phyloP scores from a whole-genome alignment of 1,140 invertebrate species.

The Achroia grisella region DNA sequence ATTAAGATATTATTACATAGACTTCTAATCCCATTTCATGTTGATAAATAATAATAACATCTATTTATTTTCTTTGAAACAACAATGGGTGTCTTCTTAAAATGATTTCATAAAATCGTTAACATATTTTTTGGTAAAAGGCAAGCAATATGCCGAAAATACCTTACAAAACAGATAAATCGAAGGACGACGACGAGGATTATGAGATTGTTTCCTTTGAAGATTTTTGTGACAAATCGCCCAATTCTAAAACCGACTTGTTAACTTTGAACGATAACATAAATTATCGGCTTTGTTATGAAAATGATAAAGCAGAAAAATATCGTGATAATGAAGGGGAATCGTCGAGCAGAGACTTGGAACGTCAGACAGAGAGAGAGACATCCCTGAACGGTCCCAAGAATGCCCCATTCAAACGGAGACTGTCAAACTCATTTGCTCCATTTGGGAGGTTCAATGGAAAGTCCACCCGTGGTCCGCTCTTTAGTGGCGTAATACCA shows the following conservation, averaged over 20 bases:
- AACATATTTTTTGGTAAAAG: no score
- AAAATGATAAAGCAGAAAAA: conserved; percentile 49
- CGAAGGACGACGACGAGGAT: conserved; percentile 53
- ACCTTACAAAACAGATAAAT: conserved; percentile 62
- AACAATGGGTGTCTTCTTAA: no score
- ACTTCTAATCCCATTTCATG: no score
- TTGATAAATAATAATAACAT: no score
- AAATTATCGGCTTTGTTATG: conserved; percentile 68
- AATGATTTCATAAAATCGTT: no score
- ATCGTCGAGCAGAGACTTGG: conserved; percentile 44
- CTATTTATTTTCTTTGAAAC: no score
- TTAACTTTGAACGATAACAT: conserved; percentile 71
- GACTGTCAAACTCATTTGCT: conserved; percentile 40
- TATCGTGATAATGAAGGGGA: conserved; percentile 44
- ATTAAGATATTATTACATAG: no score
- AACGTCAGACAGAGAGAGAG: conserved; percentile 56
- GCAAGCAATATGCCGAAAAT: conserved; percentile 60
- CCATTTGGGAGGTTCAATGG: conserved; percentile 43
- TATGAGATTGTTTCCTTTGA: conserved; percentile 74
- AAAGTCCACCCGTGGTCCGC: conserved; percentile 26
- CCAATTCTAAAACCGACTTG: conserved; percentile 65
- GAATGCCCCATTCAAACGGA: conserved; percentile 46
- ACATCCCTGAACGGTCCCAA: conserved; percentile 57
- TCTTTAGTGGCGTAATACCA: conserved; percentile 50
- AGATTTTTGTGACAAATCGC: conserved; percentile 73